Conservation (phyloP, 2,113 vertebrate species). For the Podocnemis expansa region DNA sequence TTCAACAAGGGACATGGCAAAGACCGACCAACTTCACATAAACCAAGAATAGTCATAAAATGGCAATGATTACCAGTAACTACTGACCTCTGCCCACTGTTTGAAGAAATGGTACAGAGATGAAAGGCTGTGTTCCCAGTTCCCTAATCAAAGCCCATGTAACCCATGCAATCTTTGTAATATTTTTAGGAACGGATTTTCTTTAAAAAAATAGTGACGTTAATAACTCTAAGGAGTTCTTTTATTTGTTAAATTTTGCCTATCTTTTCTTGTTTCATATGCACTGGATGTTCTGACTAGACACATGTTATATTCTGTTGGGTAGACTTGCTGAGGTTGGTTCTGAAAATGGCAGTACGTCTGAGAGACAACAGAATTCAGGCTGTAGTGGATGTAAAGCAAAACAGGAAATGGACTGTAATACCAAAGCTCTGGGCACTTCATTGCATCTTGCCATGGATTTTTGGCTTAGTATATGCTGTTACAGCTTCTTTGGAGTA, state of each 20-base stretch:
- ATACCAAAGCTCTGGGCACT: not conserved
- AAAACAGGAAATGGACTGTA: not conserved
- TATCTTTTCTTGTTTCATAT: not conserved
- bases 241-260: not conserved
- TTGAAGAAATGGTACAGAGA: rapidly evolving
- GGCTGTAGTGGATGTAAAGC: slow-evolving; percentile 10
- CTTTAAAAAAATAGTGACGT: not conserved
- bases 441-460: slow-evolving; percentile 11
- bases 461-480: slow-evolving; percentile 12
- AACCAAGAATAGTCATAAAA: not conserved
- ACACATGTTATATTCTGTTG: rapidly evolving
- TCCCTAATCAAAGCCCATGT: not conserved
- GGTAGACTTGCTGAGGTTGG: not conserved
- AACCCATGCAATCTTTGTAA: not conserved
- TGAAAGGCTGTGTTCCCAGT: not conserved
- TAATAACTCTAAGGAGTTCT: not conserved
- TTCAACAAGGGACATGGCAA: not conserved
- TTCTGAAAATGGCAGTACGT: not conserved
- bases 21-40: not conserved
- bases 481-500: slow-evolving; percentile 27
- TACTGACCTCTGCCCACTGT: not conserved
- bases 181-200: not conserved
- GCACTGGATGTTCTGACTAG: rapidly evolving
- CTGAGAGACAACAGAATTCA: not conserved
- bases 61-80: not conserved